phyloP scores from a whole-genome alignment of 1,140 invertebrate genomes.

The Adelges cooleyi region DNA sequence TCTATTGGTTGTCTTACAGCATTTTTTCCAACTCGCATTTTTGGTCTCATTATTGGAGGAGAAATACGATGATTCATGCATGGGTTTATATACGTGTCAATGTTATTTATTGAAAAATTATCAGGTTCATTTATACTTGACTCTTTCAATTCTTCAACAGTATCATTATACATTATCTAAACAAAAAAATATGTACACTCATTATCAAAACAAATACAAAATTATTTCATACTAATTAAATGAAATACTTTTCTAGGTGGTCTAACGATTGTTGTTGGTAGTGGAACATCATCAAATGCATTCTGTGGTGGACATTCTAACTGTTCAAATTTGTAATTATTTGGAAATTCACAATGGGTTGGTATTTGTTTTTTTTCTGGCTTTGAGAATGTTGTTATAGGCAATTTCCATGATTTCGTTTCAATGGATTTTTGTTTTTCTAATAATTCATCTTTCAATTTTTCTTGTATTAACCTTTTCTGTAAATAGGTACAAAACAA shows the following conservation, averaged over 20 bases:
- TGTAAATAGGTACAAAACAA: not conserved
- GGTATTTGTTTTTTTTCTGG: no score
- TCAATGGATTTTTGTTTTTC: not conserved
- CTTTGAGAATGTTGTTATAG: not conserved
- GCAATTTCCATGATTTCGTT: not conserved
- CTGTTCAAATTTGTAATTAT: not conserved
- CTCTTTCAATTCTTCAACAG: no score
- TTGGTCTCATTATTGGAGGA: not conserved
- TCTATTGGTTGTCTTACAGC: not conserved
- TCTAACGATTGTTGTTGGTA: constrained; percentile 8
- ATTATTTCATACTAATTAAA: not conserved
- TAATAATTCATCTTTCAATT: constrained; percentile 16
- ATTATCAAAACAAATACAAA: no score
- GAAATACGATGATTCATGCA: not conserved
- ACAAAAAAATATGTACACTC: not conserved
- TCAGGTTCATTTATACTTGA: no score
- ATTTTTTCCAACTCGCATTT: not conserved
- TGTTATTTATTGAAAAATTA: not conserved
- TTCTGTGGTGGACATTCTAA: not conserved
- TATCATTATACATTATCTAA: constrained; percentile 1
- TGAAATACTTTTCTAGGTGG: constrained; percentile 7
- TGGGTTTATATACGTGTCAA: not conserved
- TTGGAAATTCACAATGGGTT: not conserved
- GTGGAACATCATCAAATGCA: constrained; percentile 12
- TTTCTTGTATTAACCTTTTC: constrained; percentile 14